Base-by-base conservation (phyloP, 2,888 invertebrate genomes). In the Eulithis testata region DNA sequence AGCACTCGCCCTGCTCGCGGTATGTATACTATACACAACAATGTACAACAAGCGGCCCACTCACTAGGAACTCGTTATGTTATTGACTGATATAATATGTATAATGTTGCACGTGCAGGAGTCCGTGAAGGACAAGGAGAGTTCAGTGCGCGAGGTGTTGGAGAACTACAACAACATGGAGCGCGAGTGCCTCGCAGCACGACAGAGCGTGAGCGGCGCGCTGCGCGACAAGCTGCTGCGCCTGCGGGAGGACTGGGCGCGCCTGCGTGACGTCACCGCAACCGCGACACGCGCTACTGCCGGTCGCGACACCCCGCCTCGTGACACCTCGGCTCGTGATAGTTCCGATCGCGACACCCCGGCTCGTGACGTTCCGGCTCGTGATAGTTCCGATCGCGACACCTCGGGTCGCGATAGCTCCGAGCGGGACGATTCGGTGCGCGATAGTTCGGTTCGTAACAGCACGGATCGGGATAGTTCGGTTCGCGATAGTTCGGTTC, bases 131-230 rank as follows among this genome's bases (percentile, higher is more conserved):
- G 95, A 95, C 74, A 94, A 93, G 58, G 94, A 94, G 78, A 87
- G 92, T 67, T 95, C 95, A 79, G 93, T 95, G 49, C 94, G 93
- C 74, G 95, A 95, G 74, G 93, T 95, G 52, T 78, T 95, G 54
- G 95, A 95, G 81, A 95, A 95, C 84, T 95, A 94, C 84, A 94
- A 94, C 60, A 94, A 95, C 84, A 84, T 95, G 76, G 95, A 95
- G 82, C 88, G 87, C 69, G 90, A 90, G 82, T 91, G 93, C 72
- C 74, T 56, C 40, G 86, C 78, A 50, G 89, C 88, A 66, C 76
- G 79, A 63, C 90, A 87, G 73, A 66, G 69, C 36, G 86, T 86
- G 40, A 74, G 82, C 50, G 36, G 69, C 5, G 85, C 80, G 63
- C 74, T 89, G 72, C 79, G 83, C 44, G 94, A 94, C 76, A 92